Percentiles rank a stretch among this genome's conserved stretches.
These are phyloP conservation scores for Venusia cambrica DNA, from an alignment of 2,888 invertebrate genomes.

Conservation along the genomic window DNA sequence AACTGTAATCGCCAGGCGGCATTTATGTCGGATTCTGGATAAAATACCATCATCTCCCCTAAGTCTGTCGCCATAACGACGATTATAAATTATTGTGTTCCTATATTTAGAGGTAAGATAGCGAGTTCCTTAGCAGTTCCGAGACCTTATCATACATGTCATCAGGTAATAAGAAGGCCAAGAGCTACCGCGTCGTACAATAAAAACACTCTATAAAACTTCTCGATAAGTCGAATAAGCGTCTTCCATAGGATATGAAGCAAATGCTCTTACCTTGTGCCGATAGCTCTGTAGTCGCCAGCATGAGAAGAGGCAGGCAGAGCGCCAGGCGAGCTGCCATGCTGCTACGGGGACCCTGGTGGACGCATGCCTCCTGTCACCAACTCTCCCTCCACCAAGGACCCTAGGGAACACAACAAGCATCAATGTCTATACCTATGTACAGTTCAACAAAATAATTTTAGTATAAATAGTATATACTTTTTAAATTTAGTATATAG, in stretches of 20 bases:
- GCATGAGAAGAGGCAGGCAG: constrained; percentile 45
- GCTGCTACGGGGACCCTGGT: constrained; percentile 43
- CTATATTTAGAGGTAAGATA: no score
- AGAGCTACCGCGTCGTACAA: constrained; percentile 1
- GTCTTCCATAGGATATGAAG: no score
- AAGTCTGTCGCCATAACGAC: no score
- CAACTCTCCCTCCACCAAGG: constrained; percentile 3
- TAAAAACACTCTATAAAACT: neutral
- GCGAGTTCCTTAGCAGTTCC: no score
- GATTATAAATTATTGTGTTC: no score
- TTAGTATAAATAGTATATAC: no score
- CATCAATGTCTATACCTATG: neutral
- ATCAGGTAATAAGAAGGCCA: no score
- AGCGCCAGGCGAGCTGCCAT: constrained; percentile 48
- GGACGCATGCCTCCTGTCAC: constrained; percentile 33
- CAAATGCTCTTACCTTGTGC: constrained; percentile 40
- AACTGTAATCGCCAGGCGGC: no score
- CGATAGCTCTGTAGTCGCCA: constrained; percentile 28
- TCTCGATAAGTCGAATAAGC: neutral
- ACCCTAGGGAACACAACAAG: constrained; percentile 3
- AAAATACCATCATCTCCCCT: no score
- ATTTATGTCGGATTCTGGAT: no score
- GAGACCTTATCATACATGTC: no score
- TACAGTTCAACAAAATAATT: constrained; percentile 2
- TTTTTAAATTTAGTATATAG: no score